phyloP scores from a whole-genome alignment of 2,797 vertebrate species.

The Stomatorhinus walkeri region DNA sequence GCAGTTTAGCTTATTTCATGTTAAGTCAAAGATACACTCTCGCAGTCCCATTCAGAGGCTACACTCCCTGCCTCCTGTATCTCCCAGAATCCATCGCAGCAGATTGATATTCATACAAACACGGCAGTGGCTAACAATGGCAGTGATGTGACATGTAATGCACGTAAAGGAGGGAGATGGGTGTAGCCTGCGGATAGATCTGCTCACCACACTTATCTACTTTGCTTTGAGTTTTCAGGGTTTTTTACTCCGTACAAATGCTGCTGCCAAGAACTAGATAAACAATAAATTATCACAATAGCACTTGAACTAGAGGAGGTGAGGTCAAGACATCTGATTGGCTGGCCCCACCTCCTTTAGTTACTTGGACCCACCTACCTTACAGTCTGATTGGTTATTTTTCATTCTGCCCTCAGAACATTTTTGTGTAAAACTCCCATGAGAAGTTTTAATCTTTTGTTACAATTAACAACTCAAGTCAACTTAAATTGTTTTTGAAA shows the following conservation, averaged over 20 bases:
- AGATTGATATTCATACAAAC: not conserved
- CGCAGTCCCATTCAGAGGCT: not conserved
- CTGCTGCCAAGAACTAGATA: not conserved
- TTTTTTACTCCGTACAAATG: not conserved
- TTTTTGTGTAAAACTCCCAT: not conserved
- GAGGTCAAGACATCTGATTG: not conserved
- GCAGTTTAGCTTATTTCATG: not conserved
- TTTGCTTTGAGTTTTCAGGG: not conserved
- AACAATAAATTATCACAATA: not conserved
- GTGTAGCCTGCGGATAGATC: not conserved
- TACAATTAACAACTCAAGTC: not conserved
- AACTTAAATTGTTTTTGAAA: not conserved
- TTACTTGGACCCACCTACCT: not conserved
- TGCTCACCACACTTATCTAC: not conserved
- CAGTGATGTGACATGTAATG: not conserved
- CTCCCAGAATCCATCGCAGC: not conserved
- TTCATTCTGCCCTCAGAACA: not conserved
- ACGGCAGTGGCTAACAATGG: not conserved
- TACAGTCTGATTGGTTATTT: not conserved
- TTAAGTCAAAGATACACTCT: not conserved
- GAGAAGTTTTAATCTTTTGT: not conserved
- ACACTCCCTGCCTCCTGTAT: not conserved
- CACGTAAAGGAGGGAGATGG: not conserved
- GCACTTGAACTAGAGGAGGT: not conserved
- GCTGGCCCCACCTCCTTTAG: not conserved